Conservation (phyloP, 2,797 vertebrate species). For the Anniella stebbinsi region DNA sequence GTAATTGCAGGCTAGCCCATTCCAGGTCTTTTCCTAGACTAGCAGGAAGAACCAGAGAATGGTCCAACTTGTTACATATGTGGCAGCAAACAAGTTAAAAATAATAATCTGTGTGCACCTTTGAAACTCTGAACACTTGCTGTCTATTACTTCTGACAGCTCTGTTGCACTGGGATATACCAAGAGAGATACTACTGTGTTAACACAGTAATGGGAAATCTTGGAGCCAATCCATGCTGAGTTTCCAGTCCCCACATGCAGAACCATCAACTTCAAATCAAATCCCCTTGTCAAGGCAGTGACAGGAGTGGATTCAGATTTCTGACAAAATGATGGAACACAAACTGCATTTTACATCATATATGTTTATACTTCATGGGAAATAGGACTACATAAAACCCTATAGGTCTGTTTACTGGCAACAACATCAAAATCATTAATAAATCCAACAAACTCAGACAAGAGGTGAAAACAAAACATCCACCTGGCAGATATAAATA, state of each 20-base stretch:
- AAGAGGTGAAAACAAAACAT: constrained; percentile 49
- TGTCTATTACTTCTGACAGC: not conserved
- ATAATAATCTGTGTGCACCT: not conserved
- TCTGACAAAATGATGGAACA: not conserved
- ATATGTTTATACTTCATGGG: not conserved
- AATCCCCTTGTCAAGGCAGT: constrained; percentile 18
- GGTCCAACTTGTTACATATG: not conserved
- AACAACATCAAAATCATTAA: not conserved
- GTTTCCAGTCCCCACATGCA: not conserved
- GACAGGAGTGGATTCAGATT: constrained; percentile 18
- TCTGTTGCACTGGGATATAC: not conserved
- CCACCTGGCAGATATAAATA: constrained; percentile 54
- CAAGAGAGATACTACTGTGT: not conserved
- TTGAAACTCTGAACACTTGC: not conserved
- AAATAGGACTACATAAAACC: constrained; percentile 23
- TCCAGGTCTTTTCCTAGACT: not conserved
- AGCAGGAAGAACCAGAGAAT: not conserved
- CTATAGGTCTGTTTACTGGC: constrained; percentile 43
- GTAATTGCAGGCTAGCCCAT: not conserved
- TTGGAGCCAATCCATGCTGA: not conserved
- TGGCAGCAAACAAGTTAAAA: not conserved
- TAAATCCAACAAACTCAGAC: constrained; percentile 14
- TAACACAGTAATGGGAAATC: not conserved
- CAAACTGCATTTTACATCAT: constrained; percentile 21
- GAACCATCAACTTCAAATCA: constrained; percentile 22